These are phyloP conservation scores for Karalla daura DNA, from an alignment of 2,797 vertebrate species.

Conservation along the genomic window DNA sequence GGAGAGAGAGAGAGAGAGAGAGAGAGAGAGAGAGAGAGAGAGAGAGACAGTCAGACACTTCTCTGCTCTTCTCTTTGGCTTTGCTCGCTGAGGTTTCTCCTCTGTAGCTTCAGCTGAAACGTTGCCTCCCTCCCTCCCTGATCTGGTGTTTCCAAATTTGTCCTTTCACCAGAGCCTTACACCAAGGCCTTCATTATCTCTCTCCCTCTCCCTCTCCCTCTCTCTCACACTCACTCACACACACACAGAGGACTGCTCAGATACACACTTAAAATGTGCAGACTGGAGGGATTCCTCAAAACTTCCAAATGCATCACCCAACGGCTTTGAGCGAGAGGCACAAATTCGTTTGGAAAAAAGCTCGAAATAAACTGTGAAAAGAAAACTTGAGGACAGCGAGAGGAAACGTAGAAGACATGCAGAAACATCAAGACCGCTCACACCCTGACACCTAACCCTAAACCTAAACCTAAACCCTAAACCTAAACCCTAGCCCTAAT, in stretches of 20 bases:
- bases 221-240: constrained; percentile 15
- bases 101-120: constrained; percentile 61
- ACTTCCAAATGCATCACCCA: constrained; percentile 43
- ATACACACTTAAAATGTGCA: constrained; percentile 51
- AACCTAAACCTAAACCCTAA: no score
- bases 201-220: constrained; percentile 34
- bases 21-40: not conserved
- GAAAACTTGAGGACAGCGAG: not conserved
- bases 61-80: constrained; percentile 58
- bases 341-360: not conserved
- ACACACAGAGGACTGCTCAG: constrained; percentile 19
- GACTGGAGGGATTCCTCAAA: constrained; percentile 54
- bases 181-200: constrained; percentile 80
- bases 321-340: constrained; percentile 6
- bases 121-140: constrained; percentile 64
- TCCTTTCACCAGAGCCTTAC: constrained; percentile 74
- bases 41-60: constrained; percentile 34
- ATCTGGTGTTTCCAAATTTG: constrained; percentile 77
- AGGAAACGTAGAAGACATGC: no score
- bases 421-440: no score
- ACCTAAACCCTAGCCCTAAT: no score
- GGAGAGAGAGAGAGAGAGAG: not conserved
- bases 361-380: not conserved
- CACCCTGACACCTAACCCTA: no score
- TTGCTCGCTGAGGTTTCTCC: constrained; percentile 45